These are phyloP conservation scores for Agrochola macilenta DNA, from an alignment of 2,888 invertebrate genomes.

Conservation along the genomic window DNA sequence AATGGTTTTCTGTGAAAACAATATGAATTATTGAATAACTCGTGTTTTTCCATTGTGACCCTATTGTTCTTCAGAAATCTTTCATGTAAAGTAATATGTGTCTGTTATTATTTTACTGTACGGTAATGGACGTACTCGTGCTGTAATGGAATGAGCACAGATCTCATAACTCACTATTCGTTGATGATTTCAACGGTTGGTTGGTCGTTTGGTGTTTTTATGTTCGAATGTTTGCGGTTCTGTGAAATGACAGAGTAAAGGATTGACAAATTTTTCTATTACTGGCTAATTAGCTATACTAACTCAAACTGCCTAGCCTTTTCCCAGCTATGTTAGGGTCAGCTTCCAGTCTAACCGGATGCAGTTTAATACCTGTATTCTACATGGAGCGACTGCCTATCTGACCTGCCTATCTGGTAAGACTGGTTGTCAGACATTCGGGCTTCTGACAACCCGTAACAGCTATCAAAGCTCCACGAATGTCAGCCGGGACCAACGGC, in stretches of 20 bases:
- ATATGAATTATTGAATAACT: conserved; percentile 71
- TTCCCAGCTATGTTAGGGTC: too few species aligned
- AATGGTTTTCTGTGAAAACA: conserved; percentile 74
- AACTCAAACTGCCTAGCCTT: too few species aligned
- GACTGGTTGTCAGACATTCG: too few species aligned
- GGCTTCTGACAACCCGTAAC: too few species aligned
- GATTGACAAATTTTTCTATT: background rate
- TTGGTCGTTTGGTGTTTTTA: background rate
- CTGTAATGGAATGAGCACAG: background rate
- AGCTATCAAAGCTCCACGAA: too few species aligned
- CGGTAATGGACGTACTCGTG: background rate
- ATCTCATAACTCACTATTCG: background rate
- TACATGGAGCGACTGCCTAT: too few species aligned
- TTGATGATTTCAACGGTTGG: background rate
- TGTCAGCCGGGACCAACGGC: too few species aligned
- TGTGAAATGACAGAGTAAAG: background rate
- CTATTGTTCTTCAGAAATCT: conserved; percentile 36
- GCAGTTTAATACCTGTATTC: too few species aligned
- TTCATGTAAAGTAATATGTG: conserved; percentile 12
- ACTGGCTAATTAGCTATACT: background rate
- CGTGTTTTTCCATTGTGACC: conserved; percentile 53
- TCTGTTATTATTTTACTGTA: conserved; percentile 3
- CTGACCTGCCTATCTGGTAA: too few species aligned
- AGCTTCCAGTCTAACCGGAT: too few species aligned
- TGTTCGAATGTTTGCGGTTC: background rate